Evolutionary conservation across 2,888 invertebrate genomes (phyloP).

Genomic region (Chrysomela aeneicollis): DNA sequence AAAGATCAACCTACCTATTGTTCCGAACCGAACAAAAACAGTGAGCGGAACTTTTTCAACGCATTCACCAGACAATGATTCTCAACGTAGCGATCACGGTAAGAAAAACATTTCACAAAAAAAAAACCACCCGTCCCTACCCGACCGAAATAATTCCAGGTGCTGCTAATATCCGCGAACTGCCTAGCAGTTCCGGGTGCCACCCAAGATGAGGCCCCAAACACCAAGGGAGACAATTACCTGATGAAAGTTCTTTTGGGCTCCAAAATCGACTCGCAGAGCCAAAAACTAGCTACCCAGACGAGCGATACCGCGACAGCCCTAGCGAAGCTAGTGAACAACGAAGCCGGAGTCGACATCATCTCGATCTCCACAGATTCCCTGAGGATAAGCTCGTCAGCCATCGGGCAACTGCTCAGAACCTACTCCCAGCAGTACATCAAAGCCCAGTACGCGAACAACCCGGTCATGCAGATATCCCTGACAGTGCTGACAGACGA

Average conservation of each 20-base stretch:
- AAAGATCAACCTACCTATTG: neutral
- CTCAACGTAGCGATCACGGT: neutral
- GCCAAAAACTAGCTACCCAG: neutral
- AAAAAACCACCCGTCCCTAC: no score
- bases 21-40: neutral
- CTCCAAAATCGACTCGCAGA: neutral
- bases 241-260: neutral
- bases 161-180: neutral
- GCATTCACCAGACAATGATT: neutral
- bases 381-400: neutral
- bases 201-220: neutral
- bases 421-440: neutral
- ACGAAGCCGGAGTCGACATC: neutral
- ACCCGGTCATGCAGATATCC: neutral
- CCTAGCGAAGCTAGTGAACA: neutral
- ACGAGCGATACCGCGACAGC: neutral
- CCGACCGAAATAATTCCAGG: neutral
- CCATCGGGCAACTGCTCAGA: neutral
- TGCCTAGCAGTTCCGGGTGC: neutral
- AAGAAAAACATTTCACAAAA: neutral
- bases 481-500: neutral
- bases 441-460: neutral
- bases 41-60: neutral
- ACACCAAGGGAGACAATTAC: neutral
- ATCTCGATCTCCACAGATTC: neutral